A percentile compares a stretch with the other conserved stretches of the same genome.
These are phyloP conservation scores for Microctenopoma steveboyesi DNA, from an alignment of 2,797 vertebrate genomes.

Conservation along the genomic window DNA sequence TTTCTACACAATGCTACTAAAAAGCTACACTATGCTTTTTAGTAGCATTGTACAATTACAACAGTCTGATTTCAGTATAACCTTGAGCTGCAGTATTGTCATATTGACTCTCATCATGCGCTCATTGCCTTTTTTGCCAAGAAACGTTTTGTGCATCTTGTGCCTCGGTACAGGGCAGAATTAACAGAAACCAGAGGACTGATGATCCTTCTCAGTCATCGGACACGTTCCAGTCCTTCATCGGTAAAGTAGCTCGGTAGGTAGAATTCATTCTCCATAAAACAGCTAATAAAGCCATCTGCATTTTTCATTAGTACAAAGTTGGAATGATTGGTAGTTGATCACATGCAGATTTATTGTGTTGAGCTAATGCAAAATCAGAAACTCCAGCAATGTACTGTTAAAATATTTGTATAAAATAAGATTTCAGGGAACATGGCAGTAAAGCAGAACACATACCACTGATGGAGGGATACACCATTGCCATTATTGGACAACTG, in stretches of 20 bases:
- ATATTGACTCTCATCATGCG: conserved; percentile 6
- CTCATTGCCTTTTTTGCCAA: conserved; percentile 32
- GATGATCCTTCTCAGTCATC: conserved; percentile 45
- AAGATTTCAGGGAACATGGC: background rate
- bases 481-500: conserved; percentile 9
- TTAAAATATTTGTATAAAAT: conserved; percentile 4
- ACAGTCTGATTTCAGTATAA: background rate
- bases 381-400: background rate
- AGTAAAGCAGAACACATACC: conserved; percentile 3
- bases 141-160: conserved; percentile 23
- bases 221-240: conserved; percentile 40
- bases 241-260: conserved; percentile 50
- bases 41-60: conserved; percentile 5
- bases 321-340: conserved; percentile 2
- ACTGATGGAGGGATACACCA: conserved; percentile 1
- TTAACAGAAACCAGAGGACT: conserved; percentile 34
- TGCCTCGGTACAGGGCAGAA: conserved; percentile 48
- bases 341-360: conserved; percentile 9
- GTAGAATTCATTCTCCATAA: conserved; percentile 33
- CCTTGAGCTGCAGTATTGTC: conserved; percentile 17
- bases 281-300: conserved; percentile 12
- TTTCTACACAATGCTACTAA: background rate
- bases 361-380: conserved; percentile 17
- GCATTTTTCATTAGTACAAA: background rate
- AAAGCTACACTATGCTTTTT: conserved; percentile 5